Base-by-base conservation (phyloP, 2,888 invertebrate genomes). In the Acrobasis consociella region DNA sequence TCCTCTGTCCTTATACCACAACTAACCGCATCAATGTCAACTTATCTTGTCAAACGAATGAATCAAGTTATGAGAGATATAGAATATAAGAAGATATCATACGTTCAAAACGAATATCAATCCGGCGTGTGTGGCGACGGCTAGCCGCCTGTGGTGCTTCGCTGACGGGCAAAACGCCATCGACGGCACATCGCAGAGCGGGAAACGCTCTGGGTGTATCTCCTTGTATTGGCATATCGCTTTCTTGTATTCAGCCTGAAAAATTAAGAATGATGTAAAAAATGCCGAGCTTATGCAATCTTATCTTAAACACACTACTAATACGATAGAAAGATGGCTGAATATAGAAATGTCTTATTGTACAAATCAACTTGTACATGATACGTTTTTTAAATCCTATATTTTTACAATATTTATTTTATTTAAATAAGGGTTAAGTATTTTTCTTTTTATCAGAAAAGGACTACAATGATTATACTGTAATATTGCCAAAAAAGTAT, bases 51-150 rank as follows among this genome's bases (percentile, higher is more conserved):
- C 50, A 15, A 50, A 50, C 16, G 7, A 15, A 50, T 50, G 11
- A 16, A 10, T 10, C 50, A 16, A 50, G 13, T 16, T 49, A 38
- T 31, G 50, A 51, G 39, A 52, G 17, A 39, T 16, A 46, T 52
- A 60, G 8, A 22, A 52, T 52, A 56, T 13, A 46, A 53, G 37
- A 56, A 58, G 49, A 46, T 60, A 71, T 82, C 71, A 83, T 63
- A 76, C 69, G 52, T 66, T 72, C n/a, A 85, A 58, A 38, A 90
- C 66, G 67, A 91, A 80, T 22, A 91, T 49, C 49, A 91, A 38
- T n/a, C 91, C 92, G 7, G 87, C 67, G 70, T 87, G 88, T 11
- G 84, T 76, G 31, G 83, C 89, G 1, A 89, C 58, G 0, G 90
- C 87, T 9, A 89, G 70, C 37, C 72, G 74, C n/a, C 75, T 71